Base-by-base conservation (phyloP, 2,113 vertebrate species). In the Oplegnathus fasciatus region DNA sequence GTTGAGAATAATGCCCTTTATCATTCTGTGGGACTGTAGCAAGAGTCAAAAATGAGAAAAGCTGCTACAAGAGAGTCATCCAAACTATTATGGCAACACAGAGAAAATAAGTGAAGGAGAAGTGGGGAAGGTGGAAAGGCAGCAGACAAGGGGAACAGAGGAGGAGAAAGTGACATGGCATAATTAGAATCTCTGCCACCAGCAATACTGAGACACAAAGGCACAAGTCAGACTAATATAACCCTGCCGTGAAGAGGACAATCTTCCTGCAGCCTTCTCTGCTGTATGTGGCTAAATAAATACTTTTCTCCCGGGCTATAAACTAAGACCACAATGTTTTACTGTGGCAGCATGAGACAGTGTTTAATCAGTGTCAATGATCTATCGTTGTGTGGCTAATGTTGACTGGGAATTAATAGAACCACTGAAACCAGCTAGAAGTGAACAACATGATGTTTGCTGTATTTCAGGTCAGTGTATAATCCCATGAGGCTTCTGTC, bases 141-240 rank as follows among this genome's bases (percentile, higher is more conserved):
- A 72, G 57, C 42, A 66, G 62, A 80, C 42, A 6, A 30, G 61
- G 32, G 52, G 13, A 62, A 58, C 17, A 68, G 52, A 68, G 64
- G 64, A 54, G 17, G 61, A 78, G 61, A 83, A 80, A 78, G 67
- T 71, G 57, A 78, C 69, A 65, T 24, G 14, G 62, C 69, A 75
- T 86, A 88, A 92, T 93, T 87, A 91, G 66, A 75, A 22, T 52
- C 7, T 6, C 80, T 3, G 60, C 85, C 75, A 58, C 8, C 14
- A 7, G 64, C 64, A 9, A 30, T 26, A 24, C 24, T 48, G 62
- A 76, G 62, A 71, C 5, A 62, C 76, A 66, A 71, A 77, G 57
- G 60, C 37, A 66, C 9, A 79, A 80, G 64, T 84, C 74, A 69
- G 52, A 44, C 75, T 86, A 91, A 92, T 91, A 83, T 81, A 85